Conservation (phyloP, 1,140 invertebrate genomes). For the Drosophila ananassae region DNA sequence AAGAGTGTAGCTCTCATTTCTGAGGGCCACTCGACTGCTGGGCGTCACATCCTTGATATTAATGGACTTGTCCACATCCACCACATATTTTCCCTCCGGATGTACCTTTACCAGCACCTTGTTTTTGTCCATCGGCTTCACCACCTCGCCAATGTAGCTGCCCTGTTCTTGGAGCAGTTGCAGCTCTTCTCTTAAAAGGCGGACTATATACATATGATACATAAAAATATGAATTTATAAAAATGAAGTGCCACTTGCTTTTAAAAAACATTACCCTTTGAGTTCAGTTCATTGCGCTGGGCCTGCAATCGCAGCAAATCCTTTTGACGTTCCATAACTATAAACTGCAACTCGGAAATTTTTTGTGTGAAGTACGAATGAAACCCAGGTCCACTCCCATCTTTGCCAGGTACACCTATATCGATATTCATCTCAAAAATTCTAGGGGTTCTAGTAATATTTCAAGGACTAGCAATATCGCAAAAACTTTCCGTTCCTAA, state of each 20-base stretch:
- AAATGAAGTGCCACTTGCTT: not conserved
- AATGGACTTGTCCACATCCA: conserved; percentile 99
- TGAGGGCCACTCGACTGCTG: conserved; percentile 97
- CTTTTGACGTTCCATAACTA: conserved; percentile 98
- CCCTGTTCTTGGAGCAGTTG: conserved; percentile 99
- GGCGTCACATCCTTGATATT: conserved; percentile 99
- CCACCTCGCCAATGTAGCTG: conserved; percentile 99
- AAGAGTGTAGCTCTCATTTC: conserved; percentile 99
- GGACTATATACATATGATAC: conserved; percentile 88
- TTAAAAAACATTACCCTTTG: conserved; percentile 91
- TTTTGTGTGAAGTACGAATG: conserved; percentile 97
- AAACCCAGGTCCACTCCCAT: conserved; percentile 87
- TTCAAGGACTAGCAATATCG: not conserved
- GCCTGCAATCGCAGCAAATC: conserved; percentile 98
- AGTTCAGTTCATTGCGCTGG: conserved; percentile 99
- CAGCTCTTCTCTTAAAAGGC: conserved; percentile 98
- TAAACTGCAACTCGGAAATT: conserved; percentile 97
- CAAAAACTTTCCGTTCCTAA: not conserved
- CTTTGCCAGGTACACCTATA: conserved; percentile 1
- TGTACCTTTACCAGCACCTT: conserved; percentile 99
- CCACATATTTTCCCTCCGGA: conserved; percentile 99
- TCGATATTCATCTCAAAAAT: conserved; percentile 16
- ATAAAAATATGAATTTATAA: not conserved
- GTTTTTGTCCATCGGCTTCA: conserved; percentile 99
- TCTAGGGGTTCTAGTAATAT: not conserved